Evolutionary conservation across 1,140 invertebrate species (phyloP), one percentile per base, ranked within the genome.

Genomic region (Bombus consobrinus): DNA sequence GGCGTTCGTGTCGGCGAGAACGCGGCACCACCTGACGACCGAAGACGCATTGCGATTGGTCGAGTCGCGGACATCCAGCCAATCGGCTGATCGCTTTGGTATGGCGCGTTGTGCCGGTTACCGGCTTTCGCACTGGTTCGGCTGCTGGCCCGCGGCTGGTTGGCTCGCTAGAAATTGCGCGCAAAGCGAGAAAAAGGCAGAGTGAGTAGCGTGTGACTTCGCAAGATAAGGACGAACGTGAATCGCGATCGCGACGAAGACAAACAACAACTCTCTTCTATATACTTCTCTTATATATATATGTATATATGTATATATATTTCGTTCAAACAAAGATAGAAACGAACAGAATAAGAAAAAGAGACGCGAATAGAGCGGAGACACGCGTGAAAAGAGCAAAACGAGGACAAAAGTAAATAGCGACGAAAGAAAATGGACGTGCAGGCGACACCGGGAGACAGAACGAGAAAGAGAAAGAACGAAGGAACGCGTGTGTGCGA

Each of bases 91-190:
- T 32, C 2, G n/a, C 53, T 62, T 79, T 77, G 41, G 22, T 39
- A 34, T 66, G 75, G 83, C 87, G 83, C 87, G 81, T 71, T 41
- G 47, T 79, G 76, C 81, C 81, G 88, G 88, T 62, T 81, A 68
- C 72, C 80, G 83, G 78, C 57, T 80, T 85, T 85, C 53, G 76
- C 53, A 66, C 34, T 77, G 73, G 81, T 41, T 74, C 43, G 74
- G 81, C 73, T 83, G 59, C 73, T 57, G 41, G 41, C 62, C 76
- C 76, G 77, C 57, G 68, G 69, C 78, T 57, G 77, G 41, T 62
- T 74, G 59, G 53, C 28, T 79, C 39, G 75, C 59, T 22, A 71
- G 87, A 41, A 57, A 71, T 68, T 77, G 68, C 64, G 74, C 59
- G 73, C 39, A 59, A 37, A 62, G 41, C 78, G 75, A 85, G 76